phyloP scores from a whole-genome alignment of 2,113 vertebrate species.

The Chionis minor region DNA sequence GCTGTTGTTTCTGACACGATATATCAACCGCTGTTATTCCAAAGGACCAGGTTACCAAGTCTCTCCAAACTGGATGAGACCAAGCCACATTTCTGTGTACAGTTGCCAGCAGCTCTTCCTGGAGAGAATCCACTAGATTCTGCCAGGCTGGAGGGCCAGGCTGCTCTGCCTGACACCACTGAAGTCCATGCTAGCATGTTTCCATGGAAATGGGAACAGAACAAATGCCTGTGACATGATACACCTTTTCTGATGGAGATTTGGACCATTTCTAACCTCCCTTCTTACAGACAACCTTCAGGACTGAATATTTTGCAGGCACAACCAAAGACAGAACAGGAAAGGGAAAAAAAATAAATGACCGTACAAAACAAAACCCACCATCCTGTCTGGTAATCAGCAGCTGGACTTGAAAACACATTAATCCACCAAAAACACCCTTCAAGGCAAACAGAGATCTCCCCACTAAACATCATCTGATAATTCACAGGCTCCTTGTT shows the following conservation, averaged over 20 bases:
- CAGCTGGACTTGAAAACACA: not conserved
- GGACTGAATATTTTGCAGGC: not conserved
- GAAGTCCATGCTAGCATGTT: not conserved
- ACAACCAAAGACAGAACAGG: not conserved
- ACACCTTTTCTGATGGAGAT: not conserved
- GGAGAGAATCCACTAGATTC: not conserved
- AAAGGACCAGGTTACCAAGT: not conserved
- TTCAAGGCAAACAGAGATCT: not conserved
- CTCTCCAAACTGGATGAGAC: not conserved
- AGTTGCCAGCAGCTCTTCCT: not conserved
- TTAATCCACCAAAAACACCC: not conserved
- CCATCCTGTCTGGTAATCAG: not conserved
- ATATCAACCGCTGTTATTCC: not conserved
- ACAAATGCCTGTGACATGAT: not conserved
- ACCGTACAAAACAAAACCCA: not conserved
- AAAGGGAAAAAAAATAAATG: not conserved
- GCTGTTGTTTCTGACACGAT: not conserved
- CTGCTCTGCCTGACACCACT: not conserved
- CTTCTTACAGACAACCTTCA: not conserved
- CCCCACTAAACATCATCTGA: rapidly evolving
- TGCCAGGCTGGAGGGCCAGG: not conserved
- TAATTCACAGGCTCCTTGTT: not conserved
- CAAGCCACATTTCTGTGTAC: not conserved
- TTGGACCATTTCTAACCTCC: not conserved
- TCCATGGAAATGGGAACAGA: slow-evolving; percentile 57